Evolutionary conservation across 1,140 invertebrate genomes (phyloP).

Genomic region (Euschistus heros): DNA sequence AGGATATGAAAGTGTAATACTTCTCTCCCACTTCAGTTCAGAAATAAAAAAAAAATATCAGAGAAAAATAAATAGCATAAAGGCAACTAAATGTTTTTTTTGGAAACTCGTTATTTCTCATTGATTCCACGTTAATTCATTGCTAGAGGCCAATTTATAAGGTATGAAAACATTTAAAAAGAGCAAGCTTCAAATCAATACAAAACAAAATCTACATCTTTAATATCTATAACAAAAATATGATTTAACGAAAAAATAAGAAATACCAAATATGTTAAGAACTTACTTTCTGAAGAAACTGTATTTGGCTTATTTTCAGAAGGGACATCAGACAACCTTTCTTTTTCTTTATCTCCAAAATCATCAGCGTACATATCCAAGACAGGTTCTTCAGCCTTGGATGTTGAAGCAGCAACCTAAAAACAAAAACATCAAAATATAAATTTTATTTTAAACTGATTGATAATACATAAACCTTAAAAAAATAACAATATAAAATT

Average conservation of each 20-base stretch:
- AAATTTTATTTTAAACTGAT: too few species aligned
- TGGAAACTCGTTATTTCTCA: too few species aligned
- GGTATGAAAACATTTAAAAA: too few species aligned
- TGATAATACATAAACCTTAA: too few species aligned
- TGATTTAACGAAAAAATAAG: neutral
- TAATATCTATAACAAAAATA: neutral
- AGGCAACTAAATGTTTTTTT: too few species aligned
- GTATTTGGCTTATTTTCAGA: neutral
- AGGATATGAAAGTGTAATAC: too few species aligned
- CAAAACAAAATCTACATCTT: neutral
- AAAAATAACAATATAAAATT: too few species aligned
- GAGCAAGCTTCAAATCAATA: neutral
- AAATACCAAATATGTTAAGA: neutral
- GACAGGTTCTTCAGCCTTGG: conserved; percentile 47
- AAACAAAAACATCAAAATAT: neutral
- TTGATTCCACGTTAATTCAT: too few species aligned
- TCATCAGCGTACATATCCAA: conserved; percentile 93
- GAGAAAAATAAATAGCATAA: too few species aligned
- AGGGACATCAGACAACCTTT: conserved; percentile 36
- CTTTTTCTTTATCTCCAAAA: conserved; percentile 67
- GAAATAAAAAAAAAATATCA: too few species aligned
- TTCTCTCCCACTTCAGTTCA: too few species aligned
- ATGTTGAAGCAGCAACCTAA: neutral
- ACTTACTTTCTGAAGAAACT: neutral
- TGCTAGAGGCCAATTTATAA: too few species aligned